Evolutionary conservation across 1,140 invertebrate genomes (phyloP), one percentile per base, ranked within the genome.

Genomic region (Pogonomyrmex barbatus): DNA sequence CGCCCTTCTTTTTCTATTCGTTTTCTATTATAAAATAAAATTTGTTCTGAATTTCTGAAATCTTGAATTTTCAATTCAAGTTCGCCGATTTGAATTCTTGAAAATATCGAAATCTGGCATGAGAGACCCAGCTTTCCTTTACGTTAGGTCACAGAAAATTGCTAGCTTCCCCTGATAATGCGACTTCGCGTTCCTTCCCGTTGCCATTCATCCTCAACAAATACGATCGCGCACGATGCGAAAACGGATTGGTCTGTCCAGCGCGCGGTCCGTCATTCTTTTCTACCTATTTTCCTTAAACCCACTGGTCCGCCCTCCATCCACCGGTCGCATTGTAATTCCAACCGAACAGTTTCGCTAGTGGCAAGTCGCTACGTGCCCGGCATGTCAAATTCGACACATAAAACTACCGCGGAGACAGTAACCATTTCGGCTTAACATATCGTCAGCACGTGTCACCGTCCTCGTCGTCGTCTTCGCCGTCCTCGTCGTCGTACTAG

Each of bases 281-380:
- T 90, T 92, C 91, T 71, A 87, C 81, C 83, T 88, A 84, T 82
- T 89, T 87, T 82, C 70, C 83, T 85, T 86, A 85, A 91, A 85
- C 88, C 63, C 73, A 87, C 65, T 45, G 77, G 58, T 65, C 63
- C 89, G 60, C 85, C 90, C 81, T 73, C 52, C 91, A 88, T 92
- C 92, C 92, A 89, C 91, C 77, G 76, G 85, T 91, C 89, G 92
- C 94, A 94, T 95, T 95, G 94, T 95, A 94, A 95, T 95, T 95
- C 95, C 89, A 87, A 91, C 92, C 92, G 92, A 95, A 93, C 93
- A 92, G 93, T 94, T 94, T 95, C 93, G 92, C 92, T 93, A 94
- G 94, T 92, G 93, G 94, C 93, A 95, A 94, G 93, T 94, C 76
- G 52, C 90, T 95, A 95, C 94, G 94, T 95, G 95, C 91, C 73